Conservation (phyloP, 2,113 vertebrate genomes). For the Indicator indicator region DNA sequence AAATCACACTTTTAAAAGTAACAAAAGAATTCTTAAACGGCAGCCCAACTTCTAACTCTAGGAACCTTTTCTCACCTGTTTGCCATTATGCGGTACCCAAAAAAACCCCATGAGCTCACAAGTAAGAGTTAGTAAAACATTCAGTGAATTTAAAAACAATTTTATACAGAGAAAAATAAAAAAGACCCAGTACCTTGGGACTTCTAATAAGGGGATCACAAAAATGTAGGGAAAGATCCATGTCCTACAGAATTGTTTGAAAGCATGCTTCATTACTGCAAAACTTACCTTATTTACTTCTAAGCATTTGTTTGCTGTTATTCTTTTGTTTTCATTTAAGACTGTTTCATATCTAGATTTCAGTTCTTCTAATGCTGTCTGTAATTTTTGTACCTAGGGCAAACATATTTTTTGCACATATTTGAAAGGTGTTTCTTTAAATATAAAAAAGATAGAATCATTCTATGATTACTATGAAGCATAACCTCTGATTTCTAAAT, state of each 20-base stretch:
- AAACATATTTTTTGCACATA: background rate
- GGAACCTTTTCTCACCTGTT: background rate
- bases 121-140: background rate
- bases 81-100: background rate
- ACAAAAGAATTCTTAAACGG: background rate
- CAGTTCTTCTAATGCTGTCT: conserved; percentile 74
- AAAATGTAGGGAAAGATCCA: background rate
- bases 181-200: background rate
- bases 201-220: background rate
- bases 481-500: background rate
- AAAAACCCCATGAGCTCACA: background rate
- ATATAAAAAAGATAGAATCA: background rate
- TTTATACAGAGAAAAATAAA: background rate
- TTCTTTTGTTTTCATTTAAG: conserved; percentile 70
- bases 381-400: conserved; percentile 79
- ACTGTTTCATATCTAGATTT: conserved; percentile 73
- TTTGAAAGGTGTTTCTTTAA: background rate
- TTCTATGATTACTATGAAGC: background rate
- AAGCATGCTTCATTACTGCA: background rate
- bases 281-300: conserved; percentile 76
- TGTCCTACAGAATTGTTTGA: background rate
- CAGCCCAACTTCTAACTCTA: background rate
- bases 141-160: background rate
- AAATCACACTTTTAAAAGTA: background rate
- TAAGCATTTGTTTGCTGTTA: conserved; percentile 66